Evolutionary conservation across 2,113 vertebrate species (phyloP).

Genomic region (Salvelinus sp.): DNA sequence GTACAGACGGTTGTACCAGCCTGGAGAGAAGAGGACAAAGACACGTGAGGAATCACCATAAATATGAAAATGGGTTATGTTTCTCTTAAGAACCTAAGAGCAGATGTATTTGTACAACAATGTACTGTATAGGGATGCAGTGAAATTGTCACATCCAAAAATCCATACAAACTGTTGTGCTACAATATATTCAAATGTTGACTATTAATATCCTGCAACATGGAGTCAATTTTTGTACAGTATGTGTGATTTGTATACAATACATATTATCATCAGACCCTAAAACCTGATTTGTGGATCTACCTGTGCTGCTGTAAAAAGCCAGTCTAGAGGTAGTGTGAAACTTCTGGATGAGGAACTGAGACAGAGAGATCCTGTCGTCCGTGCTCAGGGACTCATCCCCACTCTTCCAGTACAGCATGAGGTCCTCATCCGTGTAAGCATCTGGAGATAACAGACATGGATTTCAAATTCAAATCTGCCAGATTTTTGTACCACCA

Average conservation of each 20-base stretch:
- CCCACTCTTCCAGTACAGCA: constrained; percentile 96
- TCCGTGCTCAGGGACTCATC: constrained; percentile 92
- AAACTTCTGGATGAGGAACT: constrained; percentile 96
- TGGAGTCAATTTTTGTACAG: neutral
- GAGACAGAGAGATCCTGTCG: constrained; percentile 91
- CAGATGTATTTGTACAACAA: no score
- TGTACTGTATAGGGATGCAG: no score
- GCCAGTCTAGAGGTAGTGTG: constrained; percentile 92
- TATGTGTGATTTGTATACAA: no score
- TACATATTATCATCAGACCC: no score
- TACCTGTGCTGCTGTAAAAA: constrained; percentile 97
- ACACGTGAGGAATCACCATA: neutral
- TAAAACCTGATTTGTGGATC: neutral
- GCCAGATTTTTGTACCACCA: neutral
- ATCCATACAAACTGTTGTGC: neutral
- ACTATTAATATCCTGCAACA: neutral
- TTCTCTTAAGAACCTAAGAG: neutral
- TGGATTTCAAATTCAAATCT: neutral
- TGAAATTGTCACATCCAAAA: neutral
- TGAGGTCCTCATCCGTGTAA: constrained; percentile 95
- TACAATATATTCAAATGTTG: neutral
- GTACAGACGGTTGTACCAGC: constrained; percentile 93
- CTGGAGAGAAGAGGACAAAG: constrained; percentile 61
- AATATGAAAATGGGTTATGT: neutral
- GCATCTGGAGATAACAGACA: constrained; percentile 77